phyloP scores from a whole-genome alignment of 2,113 vertebrate genomes.

The Lota lota region DNA sequence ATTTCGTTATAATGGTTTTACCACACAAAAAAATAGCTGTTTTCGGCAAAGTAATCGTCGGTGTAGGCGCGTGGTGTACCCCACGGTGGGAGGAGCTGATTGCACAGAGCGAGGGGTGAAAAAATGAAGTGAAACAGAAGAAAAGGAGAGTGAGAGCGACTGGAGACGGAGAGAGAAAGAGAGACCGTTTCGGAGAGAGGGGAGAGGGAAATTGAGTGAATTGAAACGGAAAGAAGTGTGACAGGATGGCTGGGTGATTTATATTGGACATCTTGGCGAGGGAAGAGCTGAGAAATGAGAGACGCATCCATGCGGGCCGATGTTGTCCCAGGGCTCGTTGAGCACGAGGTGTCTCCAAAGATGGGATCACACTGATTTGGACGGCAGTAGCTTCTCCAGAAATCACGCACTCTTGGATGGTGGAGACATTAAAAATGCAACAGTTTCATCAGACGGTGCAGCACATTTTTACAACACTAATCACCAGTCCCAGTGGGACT shows the following conservation, averaged over 20 bases:
- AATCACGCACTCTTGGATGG: neutral
- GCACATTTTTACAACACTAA: neutral
- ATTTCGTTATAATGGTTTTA: too few relatives aligned
- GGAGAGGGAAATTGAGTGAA: conserved; percentile 5
- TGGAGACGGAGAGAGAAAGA: neutral
- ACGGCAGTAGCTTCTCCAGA: neutral
- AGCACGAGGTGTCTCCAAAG: neutral
- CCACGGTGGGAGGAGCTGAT: conserved; percentile 23
- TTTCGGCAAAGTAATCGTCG: too few relatives aligned
- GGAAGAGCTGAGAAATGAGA: neutral
- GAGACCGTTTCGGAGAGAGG: neutral
- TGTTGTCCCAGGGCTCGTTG: conserved; percentile 3
- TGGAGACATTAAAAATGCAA: conserved; percentile 5
- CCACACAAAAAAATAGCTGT: too few relatives aligned
- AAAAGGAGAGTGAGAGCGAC: neutral
- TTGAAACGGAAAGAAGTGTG: conserved; percentile 3
- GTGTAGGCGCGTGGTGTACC: neutral
- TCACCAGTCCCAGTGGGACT: too few relatives aligned
- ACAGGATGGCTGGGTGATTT: conserved; percentile 18
- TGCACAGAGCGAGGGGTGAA: conserved; percentile 18
- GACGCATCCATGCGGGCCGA: neutral
- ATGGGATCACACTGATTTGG: conserved; percentile 12
- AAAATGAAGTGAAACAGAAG: conserved; percentile 28
- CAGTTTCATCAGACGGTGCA: conserved; percentile 3
- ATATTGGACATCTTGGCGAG: neutral